A percentile compares a stretch with the other conserved stretches of the same genome.
Evolutionary conservation across 2,797 vertebrate species (phyloP).

Genomic region (Centroberyx gerrardi): DNA sequence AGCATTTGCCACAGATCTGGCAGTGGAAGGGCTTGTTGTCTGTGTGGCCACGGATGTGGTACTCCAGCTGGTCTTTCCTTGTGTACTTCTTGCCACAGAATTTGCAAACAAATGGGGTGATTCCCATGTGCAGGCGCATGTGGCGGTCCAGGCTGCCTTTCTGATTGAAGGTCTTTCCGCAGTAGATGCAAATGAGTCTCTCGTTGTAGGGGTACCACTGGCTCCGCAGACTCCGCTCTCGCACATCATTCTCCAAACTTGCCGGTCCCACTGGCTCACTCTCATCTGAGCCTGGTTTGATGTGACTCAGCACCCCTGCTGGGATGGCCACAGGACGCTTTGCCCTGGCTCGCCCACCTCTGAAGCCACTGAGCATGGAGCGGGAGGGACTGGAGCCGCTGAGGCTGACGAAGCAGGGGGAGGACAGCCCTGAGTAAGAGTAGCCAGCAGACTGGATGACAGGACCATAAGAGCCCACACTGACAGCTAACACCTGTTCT

Average conservation of each 20-base stretch:
- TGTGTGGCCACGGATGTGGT: slow-evolving; percentile 98
- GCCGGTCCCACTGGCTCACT: slow-evolving; percentile 84
- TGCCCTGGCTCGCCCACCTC: slow-evolving; percentile 92
- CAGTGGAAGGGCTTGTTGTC: slow-evolving; percentile 99
- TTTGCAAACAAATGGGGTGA: slow-evolving; percentile 98
- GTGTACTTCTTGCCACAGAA: slow-evolving; percentile 99
- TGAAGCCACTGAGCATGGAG: slow-evolving; percentile 94
- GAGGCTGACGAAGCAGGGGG: slow-evolving; percentile 90
- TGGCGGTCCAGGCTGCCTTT: slow-evolving; percentile 99
- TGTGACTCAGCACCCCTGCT: slow-evolving; percentile 72
- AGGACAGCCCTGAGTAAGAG: slow-evolving; percentile 90
- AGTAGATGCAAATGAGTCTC: slow-evolving; percentile 98
- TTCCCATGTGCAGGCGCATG: slow-evolving; percentile 99
- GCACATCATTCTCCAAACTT: slow-evolving; percentile 90
- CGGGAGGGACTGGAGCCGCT: slow-evolving; percentile 94
- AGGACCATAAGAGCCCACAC: slow-evolving; percentile 94
- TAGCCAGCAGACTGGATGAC: slow-evolving; percentile 93
- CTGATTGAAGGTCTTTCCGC: slow-evolving; percentile 99
- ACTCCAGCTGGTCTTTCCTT: slow-evolving; percentile 98
- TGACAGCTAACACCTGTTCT: slow-evolving; percentile 97
- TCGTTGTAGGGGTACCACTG: slow-evolving; percentile 98
- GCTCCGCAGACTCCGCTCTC: slow-evolving; percentile 91
- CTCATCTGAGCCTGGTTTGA: slow-evolving; percentile 83
- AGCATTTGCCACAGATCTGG: slow-evolving; percentile 99
- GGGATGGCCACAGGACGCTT: slow-evolving; percentile 87